These are phyloP conservation scores for Nylanderia fulva DNA, from an alignment of 1,140 invertebrate genomes.

Conservation along the genomic window DNA sequence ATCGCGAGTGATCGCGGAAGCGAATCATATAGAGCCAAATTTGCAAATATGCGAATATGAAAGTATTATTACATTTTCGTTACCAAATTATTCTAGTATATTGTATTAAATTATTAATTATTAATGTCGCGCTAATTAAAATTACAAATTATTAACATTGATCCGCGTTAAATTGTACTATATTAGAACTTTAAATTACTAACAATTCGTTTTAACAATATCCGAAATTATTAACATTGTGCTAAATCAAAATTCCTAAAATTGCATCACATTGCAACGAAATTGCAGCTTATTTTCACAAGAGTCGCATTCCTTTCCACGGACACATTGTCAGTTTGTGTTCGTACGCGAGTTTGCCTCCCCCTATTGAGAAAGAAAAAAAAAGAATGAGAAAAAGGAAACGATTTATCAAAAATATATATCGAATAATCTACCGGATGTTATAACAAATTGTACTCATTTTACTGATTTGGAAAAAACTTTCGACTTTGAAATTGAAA, in stretches of 20 bases:
- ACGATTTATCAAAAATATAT: constrained; percentile 33
- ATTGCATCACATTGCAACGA: background rate
- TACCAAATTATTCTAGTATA: too few relatives aligned
- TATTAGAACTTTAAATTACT: background rate
- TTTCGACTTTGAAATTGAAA: background rate
- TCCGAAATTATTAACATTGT: constrained; percentile 8
- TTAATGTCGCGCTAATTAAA: constrained; percentile 10
- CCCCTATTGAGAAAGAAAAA: constrained; percentile 19
- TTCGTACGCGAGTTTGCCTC: constrained; percentile 51
- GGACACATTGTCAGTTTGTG: constrained; percentile 7
- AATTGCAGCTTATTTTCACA: constrained; percentile 33
- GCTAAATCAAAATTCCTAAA: background rate
- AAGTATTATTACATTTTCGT: background rate
- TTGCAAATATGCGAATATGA: background rate
- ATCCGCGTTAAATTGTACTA: background rate
- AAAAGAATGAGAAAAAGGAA: background rate
- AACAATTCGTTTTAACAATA: background rate
- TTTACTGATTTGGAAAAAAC: background rate
- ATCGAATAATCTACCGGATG: background rate
- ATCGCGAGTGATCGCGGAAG: background rate
- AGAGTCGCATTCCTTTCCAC: constrained; percentile 69
- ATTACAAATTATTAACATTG: constrained; percentile 20
- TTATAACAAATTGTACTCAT: constrained; percentile 1
- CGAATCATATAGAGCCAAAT: constrained; percentile 6
- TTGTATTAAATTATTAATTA: background rate